Conservation (phyloP, 2,888 invertebrate species). For the Neoaliturus tenellus region DNA sequence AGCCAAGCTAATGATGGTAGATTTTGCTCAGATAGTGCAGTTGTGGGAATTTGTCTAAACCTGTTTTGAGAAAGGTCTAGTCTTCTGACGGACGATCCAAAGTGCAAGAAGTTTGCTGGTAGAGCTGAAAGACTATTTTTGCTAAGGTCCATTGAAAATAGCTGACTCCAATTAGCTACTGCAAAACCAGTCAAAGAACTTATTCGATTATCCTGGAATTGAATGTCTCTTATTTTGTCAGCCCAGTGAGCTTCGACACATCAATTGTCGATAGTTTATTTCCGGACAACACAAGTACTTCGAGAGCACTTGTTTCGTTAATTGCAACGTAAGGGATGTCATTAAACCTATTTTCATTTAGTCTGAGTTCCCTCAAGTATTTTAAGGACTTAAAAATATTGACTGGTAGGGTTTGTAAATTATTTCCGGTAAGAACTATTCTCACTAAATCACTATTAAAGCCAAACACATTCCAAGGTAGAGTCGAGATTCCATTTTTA, state of each 20-base stretch:
- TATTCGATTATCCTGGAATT: conserved; percentile 85
- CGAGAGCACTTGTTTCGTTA: conserved; percentile 84
- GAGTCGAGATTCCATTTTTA: conserved; percentile 80
- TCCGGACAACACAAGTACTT: conserved; percentile 75
- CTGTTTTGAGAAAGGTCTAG: conserved; percentile 88
- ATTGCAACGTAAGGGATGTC: conserved; percentile 88
- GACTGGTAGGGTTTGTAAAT: conserved; percentile 80
- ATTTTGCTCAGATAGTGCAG: conserved; percentile 84
- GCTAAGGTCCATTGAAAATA: conserved; percentile 85
- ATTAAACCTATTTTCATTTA: conserved; percentile 83
- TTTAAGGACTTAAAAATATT: conserved; percentile 85
- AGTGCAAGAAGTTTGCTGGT: conserved; percentile 87
- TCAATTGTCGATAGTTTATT: conserved; percentile 78
- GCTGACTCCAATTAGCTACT: conserved; percentile 82
- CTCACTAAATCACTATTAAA: conserved; percentile 86
- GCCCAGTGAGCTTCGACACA: conserved; percentile 84
- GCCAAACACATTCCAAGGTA: conserved; percentile 83
- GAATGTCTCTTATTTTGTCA: conserved; percentile 85
- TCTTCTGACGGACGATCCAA: conserved; percentile 81
- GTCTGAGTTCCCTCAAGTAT: conserved; percentile 84
- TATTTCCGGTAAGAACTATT: conserved; percentile 84
- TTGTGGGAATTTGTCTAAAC: conserved; percentile 86
- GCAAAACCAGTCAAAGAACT: conserved; percentile 86
- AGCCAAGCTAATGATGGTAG: conserved; percentile 84
- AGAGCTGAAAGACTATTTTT: conserved; percentile 84